Evolutionary conservation across 1,140 invertebrate species (phyloP), one percentile per base, ranked within the genome.

Genomic region (Cylas formicarius): DNA sequence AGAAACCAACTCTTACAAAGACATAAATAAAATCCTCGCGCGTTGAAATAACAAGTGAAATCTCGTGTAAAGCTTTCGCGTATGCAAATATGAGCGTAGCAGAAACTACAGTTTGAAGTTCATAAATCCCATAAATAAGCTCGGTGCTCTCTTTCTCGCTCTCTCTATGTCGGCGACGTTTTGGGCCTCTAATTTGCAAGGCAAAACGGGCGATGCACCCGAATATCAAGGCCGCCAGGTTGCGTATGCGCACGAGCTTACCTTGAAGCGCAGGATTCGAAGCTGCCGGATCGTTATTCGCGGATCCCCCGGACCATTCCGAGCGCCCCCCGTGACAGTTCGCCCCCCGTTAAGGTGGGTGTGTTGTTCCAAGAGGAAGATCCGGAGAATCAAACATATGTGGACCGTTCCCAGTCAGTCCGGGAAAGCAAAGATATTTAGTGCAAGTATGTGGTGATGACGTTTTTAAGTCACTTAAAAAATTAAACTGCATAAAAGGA

Each of bases 51-150:
- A 45, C 33, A 45, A 37, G 14, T 37, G 43, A 22, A 42, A 42
- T 42, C 39, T 32, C 27, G 20, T 37, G 43, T n/a, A n/a, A n/a
- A n/a, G n/a, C n/a, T n/a, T n/a, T n/a, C n/a, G n/a, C n/a, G n/a
- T 45, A 45, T 32, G 31, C 27, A 40, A 42, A 48, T 45, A 9
- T 35, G 33, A 36, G 33, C 39, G 18, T 35, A 20, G 22, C 17
- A 44, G 42, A 39, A 38, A 48, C 48, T 36, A 32, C 53, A 55
- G 51, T 61, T 58, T 58, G 56, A 63, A 63, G 61, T 63, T 63
- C 61, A 63, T 59, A 62, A 59, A 63, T 62, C 58, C 60, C 60
- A 63, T 63, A 63, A 63, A 63, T 63, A 60, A 63, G 58, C 39
- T 19, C 54, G 39, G n/a, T n/a, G n/a, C n/a, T n/a, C n/a, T n/a